phyloP scores from a whole-genome alignment of 2,797 vertebrate species.

The Netta rufina region DNA sequence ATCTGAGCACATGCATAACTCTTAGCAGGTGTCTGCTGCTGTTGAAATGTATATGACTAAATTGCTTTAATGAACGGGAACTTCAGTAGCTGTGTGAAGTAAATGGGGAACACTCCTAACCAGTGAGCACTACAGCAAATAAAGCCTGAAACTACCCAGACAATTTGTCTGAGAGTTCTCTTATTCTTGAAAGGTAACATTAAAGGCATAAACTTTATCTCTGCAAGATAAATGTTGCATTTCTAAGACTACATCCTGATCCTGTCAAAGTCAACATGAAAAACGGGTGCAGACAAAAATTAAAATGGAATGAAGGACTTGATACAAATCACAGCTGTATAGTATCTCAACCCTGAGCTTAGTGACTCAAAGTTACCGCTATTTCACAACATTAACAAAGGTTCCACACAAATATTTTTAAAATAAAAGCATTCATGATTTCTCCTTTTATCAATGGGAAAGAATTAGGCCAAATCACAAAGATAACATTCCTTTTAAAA shows the following conservation, averaged over 20 bases:
- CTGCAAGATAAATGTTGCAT: conserved; percentile 6
- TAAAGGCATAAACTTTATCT: background rate
- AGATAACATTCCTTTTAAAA: conserved; percentile 12
- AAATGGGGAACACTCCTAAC: background rate
- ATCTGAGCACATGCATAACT: background rate
- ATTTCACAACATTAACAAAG: conserved; percentile 20
- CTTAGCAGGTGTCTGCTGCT: background rate
- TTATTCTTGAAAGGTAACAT: conserved; percentile 17
- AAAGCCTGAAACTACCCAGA: conserved; percentile 4
- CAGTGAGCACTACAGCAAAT: background rate
- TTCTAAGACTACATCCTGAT: conserved; percentile 19
- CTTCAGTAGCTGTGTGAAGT: background rate
- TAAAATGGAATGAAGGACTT: background rate
- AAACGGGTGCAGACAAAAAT: background rate
- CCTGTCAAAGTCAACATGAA: background rate
- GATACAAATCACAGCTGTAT: background rate
- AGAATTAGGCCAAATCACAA: background rate
- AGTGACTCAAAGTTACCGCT: background rate
- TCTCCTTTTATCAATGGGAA: background rate
- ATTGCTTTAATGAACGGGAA: background rate
- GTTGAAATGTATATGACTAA: background rate
- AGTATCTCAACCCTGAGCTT: background rate
- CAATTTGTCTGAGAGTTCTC: background rate
- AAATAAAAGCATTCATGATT: conserved; percentile 15
- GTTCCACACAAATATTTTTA: background rate